Base-by-base conservation (phyloP, 2,113 vertebrate species). In the Motacilla alba region DNA sequence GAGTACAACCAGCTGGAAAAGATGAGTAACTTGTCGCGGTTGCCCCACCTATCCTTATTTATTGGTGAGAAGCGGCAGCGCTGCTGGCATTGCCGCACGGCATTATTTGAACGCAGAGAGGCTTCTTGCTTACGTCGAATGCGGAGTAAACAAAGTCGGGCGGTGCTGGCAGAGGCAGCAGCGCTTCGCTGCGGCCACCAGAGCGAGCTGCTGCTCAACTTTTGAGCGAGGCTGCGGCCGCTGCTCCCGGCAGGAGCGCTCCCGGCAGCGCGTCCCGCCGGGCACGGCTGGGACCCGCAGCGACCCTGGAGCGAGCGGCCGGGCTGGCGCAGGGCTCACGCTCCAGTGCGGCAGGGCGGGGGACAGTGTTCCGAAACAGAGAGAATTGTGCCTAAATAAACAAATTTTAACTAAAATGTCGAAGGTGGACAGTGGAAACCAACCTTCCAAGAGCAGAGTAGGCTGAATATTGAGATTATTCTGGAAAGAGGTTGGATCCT, bases 171-270 rank as follows among this genome's bases (percentile, higher is more conserved):
- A 18, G 46, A 58, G 81, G 43, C 37, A 69, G 95, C 93, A 83
- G 43, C 86, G 60, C 90, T 73, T 7, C 0, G 0, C 35, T 76
- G 37, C 22, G 27, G 76, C 56, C 98, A 95, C 96, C 90, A 96
- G 98, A 97, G 96, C 2, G 98, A 59, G 97, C 96, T 97, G 91
- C 93, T 76, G 95, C 33, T 69, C 76, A 67, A 97, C 53, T 87
- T 97, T 92, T 97, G 85, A 9, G 5, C 11, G 2, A 6, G 28
- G 35, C 14, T 22, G 1, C n/a, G 47, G 60, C 53, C 1, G 30
- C 7, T 19, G 2, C 15, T 5, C 28, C 4, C 41, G 4, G 7
- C 10, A 28, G 26, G 35, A 10, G 43, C 16, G 15, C 44, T 22
- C 24, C 53, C 6, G 64, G 15, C 58, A 0, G 15, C 53, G 44